phyloP scores from a whole-genome alignment of 2,888 invertebrate species.

The Rhamnusium bicolor region DNA sequence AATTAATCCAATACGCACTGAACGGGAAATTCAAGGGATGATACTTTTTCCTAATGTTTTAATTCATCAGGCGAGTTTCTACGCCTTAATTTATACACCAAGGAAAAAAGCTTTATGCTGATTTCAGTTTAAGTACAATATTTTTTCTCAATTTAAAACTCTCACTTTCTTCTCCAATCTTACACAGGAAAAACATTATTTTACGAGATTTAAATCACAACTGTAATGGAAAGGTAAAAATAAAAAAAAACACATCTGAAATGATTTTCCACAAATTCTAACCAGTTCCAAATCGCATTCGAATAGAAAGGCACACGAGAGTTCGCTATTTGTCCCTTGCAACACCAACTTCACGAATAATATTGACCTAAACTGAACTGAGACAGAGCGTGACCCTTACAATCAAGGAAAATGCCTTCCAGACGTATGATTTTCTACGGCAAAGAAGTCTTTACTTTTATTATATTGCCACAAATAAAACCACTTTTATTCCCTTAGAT shows the following conservation, averaged over 20 bases:
- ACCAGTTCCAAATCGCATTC: not conserved
- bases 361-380: conserved; percentile 23
- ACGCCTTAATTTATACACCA: too few species aligned
- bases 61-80: too few species aligned
- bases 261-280: not conserved
- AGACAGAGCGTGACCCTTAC: conserved; percentile 23
- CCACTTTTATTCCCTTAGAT: conserved; percentile 21
- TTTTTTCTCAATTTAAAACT: too few species aligned
- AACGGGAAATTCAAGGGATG: too few species aligned
- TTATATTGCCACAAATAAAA: conserved; percentile 25
- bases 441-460: conserved; percentile 15
- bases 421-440: conserved; percentile 19
- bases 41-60: too few species aligned
- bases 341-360: conserved; percentile 10
- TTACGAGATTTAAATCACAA: not conserved
- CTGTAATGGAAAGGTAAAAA: not conserved
- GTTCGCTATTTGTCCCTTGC: not conserved
- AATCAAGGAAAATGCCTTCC: conserved; percentile 23
- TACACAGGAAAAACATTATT: not conserved
- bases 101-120: too few species aligned
- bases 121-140: too few species aligned
- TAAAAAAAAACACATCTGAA: not conserved
- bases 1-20: too few species aligned
- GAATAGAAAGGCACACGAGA: conserved; percentile 2
- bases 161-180: too few species aligned